These are phyloP conservation scores for Nestor notabilis DNA, from an alignment of 2,113 vertebrate genomes.

Conservation along the genomic window DNA sequence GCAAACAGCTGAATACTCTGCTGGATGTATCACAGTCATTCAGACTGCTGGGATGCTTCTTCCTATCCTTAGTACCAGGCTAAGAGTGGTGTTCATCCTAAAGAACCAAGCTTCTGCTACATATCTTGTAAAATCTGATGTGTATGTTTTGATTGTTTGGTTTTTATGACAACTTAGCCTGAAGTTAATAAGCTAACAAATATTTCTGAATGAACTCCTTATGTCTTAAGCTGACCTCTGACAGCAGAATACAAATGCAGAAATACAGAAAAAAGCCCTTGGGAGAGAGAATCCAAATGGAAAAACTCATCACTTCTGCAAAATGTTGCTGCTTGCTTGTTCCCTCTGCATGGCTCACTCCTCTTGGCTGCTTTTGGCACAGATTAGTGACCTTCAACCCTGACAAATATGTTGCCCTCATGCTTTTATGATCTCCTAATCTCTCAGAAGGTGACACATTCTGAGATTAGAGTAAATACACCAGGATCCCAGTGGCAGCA, in stretches of 20 bases:
- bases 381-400: constrained; percentile 41
- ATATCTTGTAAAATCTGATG: neutral
- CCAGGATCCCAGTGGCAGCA: constrained; percentile 25
- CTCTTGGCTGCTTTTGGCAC: constrained; percentile 9
- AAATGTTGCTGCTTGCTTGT: fast-evolving
- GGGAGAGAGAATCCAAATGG: neutral
- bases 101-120: neutral
- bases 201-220: neutral
- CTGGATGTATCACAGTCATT: neutral
- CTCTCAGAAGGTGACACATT: constrained; percentile 63
- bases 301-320: neutral
- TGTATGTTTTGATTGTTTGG: neutral
- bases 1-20: neutral
- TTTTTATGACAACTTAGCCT: neutral
- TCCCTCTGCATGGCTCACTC: neutral
- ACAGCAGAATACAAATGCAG: neutral
- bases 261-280: neutral
- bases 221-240: neutral
- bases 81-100: neutral
- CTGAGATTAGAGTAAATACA: constrained; percentile 58
- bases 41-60: neutral
- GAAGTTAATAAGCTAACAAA: neutral
- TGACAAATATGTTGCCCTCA: constrained; percentile 45
- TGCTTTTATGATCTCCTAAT: constrained; percentile 66
- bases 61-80: neutral